Evolutionary conservation across 2,888 invertebrate species (phyloP).

Genomic region (Anagyrus pseudococci): DNA sequence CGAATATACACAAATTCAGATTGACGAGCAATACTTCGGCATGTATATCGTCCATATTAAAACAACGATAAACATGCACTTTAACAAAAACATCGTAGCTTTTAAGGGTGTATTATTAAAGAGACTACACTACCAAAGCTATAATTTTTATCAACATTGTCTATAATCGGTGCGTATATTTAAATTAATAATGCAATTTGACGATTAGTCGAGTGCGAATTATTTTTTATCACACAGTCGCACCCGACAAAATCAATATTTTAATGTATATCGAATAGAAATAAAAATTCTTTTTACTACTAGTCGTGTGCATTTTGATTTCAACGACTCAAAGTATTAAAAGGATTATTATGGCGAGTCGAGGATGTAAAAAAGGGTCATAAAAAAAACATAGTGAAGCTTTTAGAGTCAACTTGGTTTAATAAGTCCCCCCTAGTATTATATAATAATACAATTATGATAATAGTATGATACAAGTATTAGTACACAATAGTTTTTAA

Average conservation of each 20-base stretch:
- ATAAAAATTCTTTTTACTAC: conserved; percentile 7
- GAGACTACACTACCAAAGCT: conserved; percentile 18
- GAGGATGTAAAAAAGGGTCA: conserved; percentile 13
- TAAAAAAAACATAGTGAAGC: conserved; percentile 11
- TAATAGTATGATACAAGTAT: conserved; percentile 41
- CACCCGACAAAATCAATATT: background rate
- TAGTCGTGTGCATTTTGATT: conserved; percentile 9
- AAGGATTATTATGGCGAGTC: background rate
- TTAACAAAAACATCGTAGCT: background rate
- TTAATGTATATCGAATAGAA: conserved; percentile 8
- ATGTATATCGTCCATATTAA: too few relatives aligned
- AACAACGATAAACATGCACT: too few relatives aligned
- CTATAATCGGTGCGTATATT: background rate
- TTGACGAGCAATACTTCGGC: too few relatives aligned
- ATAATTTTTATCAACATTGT: conserved; percentile 12
- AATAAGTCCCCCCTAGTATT: conserved; percentile 41
- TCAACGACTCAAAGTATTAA: background rate
- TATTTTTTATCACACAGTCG: conserved; percentile 3
- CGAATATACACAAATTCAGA: too few relatives aligned
- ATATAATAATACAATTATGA: conserved; percentile 41
- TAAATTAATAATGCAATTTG: background rate
- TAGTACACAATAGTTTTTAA: conserved; percentile 41
- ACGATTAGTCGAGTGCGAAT: conserved; percentile 1
- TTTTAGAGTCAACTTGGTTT: conserved; percentile 42
- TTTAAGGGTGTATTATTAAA: background rate